These are phyloP conservation scores for Oryzias sinensis DNA, from an alignment of 2,797 vertebrate species.

Conservation along the genomic window DNA sequence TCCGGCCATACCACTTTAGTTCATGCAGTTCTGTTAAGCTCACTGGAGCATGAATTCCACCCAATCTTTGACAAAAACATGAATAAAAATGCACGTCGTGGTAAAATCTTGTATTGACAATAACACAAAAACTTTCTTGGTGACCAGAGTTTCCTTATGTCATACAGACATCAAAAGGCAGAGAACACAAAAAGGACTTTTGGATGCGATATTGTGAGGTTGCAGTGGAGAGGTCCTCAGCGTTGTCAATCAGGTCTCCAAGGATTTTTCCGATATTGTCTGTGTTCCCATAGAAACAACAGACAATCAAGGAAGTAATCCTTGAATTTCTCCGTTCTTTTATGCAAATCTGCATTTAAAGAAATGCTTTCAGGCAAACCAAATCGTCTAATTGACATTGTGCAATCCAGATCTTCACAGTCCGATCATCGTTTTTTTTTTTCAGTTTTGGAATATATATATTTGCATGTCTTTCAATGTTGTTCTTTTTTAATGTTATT, in stretches of 20 bases:
- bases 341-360: constrained; percentile 5
- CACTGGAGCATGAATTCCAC: no score
- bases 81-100: no score
- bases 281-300: constrained; percentile 42
- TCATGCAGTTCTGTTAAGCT: no score
- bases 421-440: neutral
- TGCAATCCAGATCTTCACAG: neutral
- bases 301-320: constrained; percentile 22
- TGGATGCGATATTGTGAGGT: constrained; percentile 4
- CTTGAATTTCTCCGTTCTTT: constrained; percentile 30
- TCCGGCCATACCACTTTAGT: no score
- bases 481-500: no score
- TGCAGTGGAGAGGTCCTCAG: constrained; percentile 8
- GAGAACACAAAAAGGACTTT: neutral
- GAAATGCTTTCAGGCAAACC: constrained; percentile 3
- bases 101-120: no score
- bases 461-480: neutral
- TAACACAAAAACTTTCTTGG: no score
- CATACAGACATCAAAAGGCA: no score
- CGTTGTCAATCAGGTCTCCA: constrained; percentile 22
- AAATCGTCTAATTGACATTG: neutral
- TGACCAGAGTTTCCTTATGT: no score
- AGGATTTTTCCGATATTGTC: constrained; percentile 35
- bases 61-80: no score
- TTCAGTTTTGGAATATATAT: constrained; percentile 2